Evolutionary conservation across 2,797 vertebrate genomes (phyloP), one percentile per base, ranked within the genome.

Genomic region (Chrosomus eos): DNA sequence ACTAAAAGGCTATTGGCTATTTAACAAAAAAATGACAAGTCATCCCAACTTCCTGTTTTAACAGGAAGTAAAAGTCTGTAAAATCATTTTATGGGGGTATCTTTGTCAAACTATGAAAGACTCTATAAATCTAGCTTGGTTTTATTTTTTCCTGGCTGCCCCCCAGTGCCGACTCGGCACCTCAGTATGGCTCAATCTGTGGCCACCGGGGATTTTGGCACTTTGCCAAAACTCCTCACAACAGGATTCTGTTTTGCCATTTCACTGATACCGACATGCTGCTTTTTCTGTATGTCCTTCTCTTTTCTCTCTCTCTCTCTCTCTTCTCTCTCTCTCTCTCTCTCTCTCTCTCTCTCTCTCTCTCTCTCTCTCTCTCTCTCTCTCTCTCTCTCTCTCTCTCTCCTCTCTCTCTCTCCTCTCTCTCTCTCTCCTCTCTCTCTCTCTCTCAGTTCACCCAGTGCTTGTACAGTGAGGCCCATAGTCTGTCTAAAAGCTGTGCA

Each of bases 201-300:
- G 71, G 5, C 8, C 31, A 75, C 23, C 7, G 18, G n/a, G 31
- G 45, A 7, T 74, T 67, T 76, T n/a, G 33, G 43, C 45, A 16
- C 71, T 72, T 74, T 74, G 58, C 43, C 70, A 82, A 82, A 82
- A 62, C 38, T 48, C 36, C 8, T 48, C 53, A 73, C 80, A 72
- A 73, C 68, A 82, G 38, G 26, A 74, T 64, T 31, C 71, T 66
- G 18, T 40, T 76, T 4, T 10, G 13, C 31, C 23, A 40, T 64
- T 51, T 68, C 16, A 55, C 60, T 76, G 36, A 68, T 77, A 77
- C 48, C 73, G 45, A 77, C 26, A 43, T 28, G 10, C 60, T 66
- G 40, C 18, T 67, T 67, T 45, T 72, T 81, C 53, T 28, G 40
- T 45, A 53, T 70, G 53, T 51, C 21, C 43, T 36, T 21, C 2